Percentiles rank a stretch among this genome's conserved stretches.
Conservation (phyloP, 2,888 invertebrate genomes). For the Baccha elongata region DNA sequence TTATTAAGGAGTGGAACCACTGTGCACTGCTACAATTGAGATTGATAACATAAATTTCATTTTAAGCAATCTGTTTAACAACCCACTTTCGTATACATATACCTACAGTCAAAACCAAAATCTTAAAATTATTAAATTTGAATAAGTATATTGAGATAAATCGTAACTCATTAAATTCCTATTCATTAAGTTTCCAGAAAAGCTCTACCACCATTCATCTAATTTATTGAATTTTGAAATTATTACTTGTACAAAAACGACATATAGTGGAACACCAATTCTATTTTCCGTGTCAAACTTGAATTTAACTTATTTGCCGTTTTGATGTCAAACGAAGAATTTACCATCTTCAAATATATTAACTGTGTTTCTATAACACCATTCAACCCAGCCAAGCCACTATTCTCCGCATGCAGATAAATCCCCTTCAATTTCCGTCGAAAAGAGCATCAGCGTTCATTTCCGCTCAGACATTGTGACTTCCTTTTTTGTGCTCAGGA, state of each 20-base stretch:
- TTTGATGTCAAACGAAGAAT: not conserved
- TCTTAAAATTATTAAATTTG: too few relatives aligned
- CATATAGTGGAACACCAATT: not conserved
- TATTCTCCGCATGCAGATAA: slow-evolving; percentile 64
- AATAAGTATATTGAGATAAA: too few relatives aligned
- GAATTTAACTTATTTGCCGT: not conserved
- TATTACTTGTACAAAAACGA: slow-evolving; percentile 2
- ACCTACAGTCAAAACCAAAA: too few relatives aligned
- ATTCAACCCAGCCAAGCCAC: slow-evolving; percentile 4
- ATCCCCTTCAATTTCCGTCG: slow-evolving; percentile 72
- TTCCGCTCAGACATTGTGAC: slow-evolving; percentile 73
- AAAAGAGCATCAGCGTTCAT: slow-evolving; percentile 73
- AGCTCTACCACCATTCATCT: too few relatives aligned
- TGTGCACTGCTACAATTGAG: too few relatives aligned
- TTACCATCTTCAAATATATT: not conserved
- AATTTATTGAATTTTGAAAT: not conserved
- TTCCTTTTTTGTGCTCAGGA: slow-evolving; percentile 71
- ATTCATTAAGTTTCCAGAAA: not conserved
- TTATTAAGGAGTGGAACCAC: too few relatives aligned
- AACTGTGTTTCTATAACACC: not conserved
- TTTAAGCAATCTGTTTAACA: too few relatives aligned
- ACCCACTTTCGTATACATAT: too few relatives aligned
- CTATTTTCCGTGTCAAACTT: not conserved
- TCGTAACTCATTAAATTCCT: not conserved
- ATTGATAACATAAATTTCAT: too few relatives aligned